These are phyloP conservation scores for Molothrus ater DNA, from an alignment of 2,797 vertebrate genomes.

Conservation along the genomic window DNA sequence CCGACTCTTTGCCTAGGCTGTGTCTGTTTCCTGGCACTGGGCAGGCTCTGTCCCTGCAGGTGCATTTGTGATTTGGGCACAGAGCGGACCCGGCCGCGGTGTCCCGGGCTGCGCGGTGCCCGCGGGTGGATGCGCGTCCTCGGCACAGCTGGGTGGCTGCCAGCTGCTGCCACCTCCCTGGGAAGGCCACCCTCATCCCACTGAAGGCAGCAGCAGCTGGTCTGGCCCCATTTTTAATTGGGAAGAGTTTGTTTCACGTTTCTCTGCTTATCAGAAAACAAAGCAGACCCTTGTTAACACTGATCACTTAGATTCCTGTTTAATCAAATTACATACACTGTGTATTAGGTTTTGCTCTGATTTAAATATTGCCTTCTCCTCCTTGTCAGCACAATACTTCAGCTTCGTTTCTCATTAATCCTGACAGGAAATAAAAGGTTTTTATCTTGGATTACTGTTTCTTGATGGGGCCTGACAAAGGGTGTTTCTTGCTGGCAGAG, in stretches of 20 bases:
- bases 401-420: constrained; percentile 30
- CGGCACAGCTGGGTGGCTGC: not conserved
- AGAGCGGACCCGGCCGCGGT: not conserved
- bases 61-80: not conserved
- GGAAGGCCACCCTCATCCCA: not conserved
- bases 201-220: not conserved
- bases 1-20: constrained; percentile 1
- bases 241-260: constrained; percentile 18
- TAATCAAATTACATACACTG: constrained; percentile 42
- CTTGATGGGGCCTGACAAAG: not conserved
- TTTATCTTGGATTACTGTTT: not conserved
- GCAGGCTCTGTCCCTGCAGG: not conserved
- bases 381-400: constrained; percentile 13
- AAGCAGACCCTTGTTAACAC: constrained; percentile 57
- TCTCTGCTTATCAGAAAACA: constrained; percentile 39
- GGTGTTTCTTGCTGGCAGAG: not conserved
- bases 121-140: not conserved
- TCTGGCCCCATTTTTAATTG: not conserved
- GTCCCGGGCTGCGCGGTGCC: not conserved
- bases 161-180: not conserved
- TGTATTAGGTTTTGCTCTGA: constrained; percentile 9
- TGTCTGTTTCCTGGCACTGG: constrained; percentile 1
- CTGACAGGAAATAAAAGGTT: not conserved
- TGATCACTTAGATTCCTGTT: constrained; percentile 45
- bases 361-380: constrained; percentile 57